Conservation (phyloP, 30 jellyfish, hydroid and myxozoan species). For the Aurelia aurita region DNA sequence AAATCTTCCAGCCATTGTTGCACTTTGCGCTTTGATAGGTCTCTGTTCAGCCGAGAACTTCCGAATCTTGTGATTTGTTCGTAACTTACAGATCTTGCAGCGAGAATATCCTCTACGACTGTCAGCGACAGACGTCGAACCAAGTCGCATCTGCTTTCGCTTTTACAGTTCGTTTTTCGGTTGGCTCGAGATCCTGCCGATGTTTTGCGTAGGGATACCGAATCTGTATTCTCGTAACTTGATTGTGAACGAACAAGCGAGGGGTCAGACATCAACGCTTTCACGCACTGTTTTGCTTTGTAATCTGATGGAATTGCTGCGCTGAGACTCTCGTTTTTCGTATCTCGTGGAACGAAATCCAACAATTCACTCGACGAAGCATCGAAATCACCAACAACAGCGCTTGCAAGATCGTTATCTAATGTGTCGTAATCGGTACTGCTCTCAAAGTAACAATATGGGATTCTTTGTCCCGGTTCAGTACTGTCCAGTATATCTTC, state of each 20-base stretch:
- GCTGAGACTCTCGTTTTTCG: not conserved
- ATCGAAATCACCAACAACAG: slow-evolving; percentile 15
- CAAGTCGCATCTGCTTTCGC: slow-evolving; percentile 21
- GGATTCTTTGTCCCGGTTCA: not conserved
- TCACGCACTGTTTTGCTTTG: not conserved
- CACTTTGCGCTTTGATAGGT: slow-evolving; percentile 46
- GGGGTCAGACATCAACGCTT: not conserved
- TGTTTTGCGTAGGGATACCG: not conserved
- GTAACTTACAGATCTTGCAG: slow-evolving; percentile 59
- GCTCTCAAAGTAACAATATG: slow-evolving; percentile 12
- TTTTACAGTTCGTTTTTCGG: slow-evolving; percentile 8
- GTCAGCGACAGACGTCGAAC: slow-evolving; percentile 60
- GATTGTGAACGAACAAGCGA: slow-evolving; percentile 25
- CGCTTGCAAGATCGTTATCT: slow-evolving; percentile 4
- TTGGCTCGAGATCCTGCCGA: not conserved
- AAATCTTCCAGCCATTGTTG: slow-evolving; percentile 67
- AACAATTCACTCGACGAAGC: slow-evolving; percentile 34
- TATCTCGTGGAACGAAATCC: not conserved
- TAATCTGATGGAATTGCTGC: not conserved
- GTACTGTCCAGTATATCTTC: slow-evolving; percentile 5
- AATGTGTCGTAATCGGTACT: slow-evolving; percentile 7
- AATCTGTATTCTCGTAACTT: slow-evolving; percentile 10
- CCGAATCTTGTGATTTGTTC: slow-evolving; percentile 19
- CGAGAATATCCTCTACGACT: slow-evolving; percentile 38
- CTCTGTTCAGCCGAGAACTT: slow-evolving; percentile 1